Evolutionary conservation across 1,140 invertebrate genomes (phyloP).

Genomic region (Lepidurus apus): DNA sequence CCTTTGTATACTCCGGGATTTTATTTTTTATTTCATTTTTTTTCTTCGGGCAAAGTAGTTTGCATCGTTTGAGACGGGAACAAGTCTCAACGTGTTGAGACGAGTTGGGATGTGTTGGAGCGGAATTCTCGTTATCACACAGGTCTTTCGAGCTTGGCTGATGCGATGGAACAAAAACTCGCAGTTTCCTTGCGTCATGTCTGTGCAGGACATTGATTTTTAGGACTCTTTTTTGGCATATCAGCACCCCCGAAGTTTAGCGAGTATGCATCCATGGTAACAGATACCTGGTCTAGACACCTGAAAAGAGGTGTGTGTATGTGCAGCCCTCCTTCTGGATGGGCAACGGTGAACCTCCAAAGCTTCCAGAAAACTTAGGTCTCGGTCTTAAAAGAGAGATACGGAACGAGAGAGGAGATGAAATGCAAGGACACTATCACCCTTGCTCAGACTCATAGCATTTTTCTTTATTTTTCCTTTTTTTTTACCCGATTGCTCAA

Average conservation of each 20-base stretch:
- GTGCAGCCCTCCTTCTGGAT: not conserved
- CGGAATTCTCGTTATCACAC: not conserved
- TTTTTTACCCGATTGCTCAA: not conserved
- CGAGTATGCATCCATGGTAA: not conserved
- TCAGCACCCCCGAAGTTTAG: no score
- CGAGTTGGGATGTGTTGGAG: not conserved
- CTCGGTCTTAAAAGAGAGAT: not conserved
- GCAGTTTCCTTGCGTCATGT: not conserved
- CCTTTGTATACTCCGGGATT: no score
- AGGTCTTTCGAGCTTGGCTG: no score
- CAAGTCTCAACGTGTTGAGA: not conserved
- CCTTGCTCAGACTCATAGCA: not conserved
- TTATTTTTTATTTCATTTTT: no score
- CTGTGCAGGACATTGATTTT: conserved; percentile 4
- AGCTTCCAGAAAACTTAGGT: not conserved
- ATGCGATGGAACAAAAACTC: no score
- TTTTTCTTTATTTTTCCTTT: not conserved
- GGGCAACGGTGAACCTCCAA: not conserved
- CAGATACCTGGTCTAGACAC: not conserved
- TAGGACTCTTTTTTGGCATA: not conserved
- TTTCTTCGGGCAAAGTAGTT: not conserved
- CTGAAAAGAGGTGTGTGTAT: not conserved
- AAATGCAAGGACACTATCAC: not conserved
- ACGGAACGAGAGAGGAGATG: not conserved
- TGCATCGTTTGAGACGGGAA: not conserved